A percentile compares a stretch with the other conserved stretches of the same genome.
Conservation (phyloP, 64 coral and sea anemone genomes). For the Astreopora myriophthalma region DNA sequence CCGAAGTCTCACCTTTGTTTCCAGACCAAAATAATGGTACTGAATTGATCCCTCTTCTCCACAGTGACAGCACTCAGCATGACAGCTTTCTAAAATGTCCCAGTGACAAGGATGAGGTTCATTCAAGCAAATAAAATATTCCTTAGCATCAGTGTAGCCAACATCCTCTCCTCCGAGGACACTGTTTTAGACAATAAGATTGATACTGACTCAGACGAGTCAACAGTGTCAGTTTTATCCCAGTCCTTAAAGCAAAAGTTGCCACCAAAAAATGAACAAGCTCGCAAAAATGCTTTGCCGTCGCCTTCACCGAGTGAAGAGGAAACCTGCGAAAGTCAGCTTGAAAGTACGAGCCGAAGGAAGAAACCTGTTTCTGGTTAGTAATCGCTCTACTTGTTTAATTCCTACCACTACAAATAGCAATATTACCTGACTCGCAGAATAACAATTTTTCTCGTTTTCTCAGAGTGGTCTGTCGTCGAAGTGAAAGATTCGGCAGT, state of each 20-base stretch:
- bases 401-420: neutral
- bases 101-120: neutral
- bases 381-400: slow-evolving; percentile 9
- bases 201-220: too few species aligned
- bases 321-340: too few species aligned
- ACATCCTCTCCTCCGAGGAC: too few species aligned
- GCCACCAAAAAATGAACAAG: slow-evolving; percentile 23
- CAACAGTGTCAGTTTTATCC: slow-evolving; percentile 30
- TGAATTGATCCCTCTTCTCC: neutral
- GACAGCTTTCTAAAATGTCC: neutral
- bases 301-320: neutral
- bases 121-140: neutral
- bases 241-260: slow-evolving; percentile 33
- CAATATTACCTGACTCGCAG: neutral
- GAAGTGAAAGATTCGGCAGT: slow-evolving; percentile 60
- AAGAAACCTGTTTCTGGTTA: slow-evolving; percentile 32
- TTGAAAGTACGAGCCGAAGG: slow-evolving; percentile 2
- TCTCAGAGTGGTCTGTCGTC: slow-evolving; percentile 51
- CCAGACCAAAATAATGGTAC: neutral
- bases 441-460: slow-evolving; percentile 3
- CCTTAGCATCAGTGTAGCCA: neutral
- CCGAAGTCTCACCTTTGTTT: neutral
- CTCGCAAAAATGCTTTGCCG: slow-evolving; percentile 30
- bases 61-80: neutral
- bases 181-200: too few species aligned